Percentiles rank a stretch among this genome's conserved stretches.
Conservation (phyloP, 2,888 invertebrate genomes). For the Serripes groenlandicus region DNA sequence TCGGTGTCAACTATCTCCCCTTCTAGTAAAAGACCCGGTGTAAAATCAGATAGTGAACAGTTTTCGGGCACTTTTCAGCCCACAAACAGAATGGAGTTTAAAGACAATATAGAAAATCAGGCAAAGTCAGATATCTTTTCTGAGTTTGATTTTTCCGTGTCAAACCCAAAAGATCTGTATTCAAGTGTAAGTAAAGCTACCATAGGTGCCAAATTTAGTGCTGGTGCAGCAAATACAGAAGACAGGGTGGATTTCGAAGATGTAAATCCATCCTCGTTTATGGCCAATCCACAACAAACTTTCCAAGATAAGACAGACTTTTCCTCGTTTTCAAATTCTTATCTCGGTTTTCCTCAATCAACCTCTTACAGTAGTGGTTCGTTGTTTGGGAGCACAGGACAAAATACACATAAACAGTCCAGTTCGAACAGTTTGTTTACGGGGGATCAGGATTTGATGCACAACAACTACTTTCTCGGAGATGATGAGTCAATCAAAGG, state of each 20-base stretch:
- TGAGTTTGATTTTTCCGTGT: slow-evolving; percentile 38
- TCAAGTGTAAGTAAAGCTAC: neutral
- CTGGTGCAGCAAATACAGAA: neutral
- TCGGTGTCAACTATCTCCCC: neutral
- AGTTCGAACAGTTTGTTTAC: slow-evolving; percentile 24
- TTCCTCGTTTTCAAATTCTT: slow-evolving; percentile 35
- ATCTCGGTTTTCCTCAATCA: slow-evolving; percentile 21
- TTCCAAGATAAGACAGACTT: slow-evolving; percentile 49
- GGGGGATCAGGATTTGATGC: slow-evolving; percentile 24
- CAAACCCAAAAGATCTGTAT: slow-evolving; percentile 32
- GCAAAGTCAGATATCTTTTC: slow-evolving; percentile 45
- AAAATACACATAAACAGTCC: slow-evolving; percentile 14
- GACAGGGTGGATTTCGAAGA: slow-evolving; percentile 37
- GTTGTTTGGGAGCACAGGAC: slow-evolving; percentile 22
- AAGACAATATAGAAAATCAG: slow-evolving; percentile 54
- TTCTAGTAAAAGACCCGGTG: neutral
- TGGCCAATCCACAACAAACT: slow-evolving; percentile 8
- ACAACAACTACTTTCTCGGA: slow-evolving; percentile 41
- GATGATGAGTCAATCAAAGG: slow-evolving; percentile 52
- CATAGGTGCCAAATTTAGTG: neutral
- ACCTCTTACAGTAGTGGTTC: slow-evolving; percentile 22
- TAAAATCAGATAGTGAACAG: neutral
- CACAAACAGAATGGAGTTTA: slow-evolving; percentile 8
- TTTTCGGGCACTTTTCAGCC: neutral
- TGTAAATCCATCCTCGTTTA: slow-evolving; percentile 19